Evolutionary conservation across 2,888 invertebrate genomes (phyloP), one percentile per base, ranked within the genome.

Genomic region (Oconnorella tubifera): DNA sequence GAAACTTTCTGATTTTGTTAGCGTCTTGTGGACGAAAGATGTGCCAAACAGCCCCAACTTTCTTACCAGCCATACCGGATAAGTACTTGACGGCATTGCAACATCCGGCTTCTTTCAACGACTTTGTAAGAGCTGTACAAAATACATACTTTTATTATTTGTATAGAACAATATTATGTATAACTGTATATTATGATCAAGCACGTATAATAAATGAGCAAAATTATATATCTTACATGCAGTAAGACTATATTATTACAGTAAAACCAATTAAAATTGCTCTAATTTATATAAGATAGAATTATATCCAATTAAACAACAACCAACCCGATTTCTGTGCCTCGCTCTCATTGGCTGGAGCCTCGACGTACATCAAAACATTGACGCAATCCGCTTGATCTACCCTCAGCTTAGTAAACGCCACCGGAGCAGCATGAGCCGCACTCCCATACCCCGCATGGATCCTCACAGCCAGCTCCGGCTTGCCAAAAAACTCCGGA

Each of bases 31-130:
- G 60, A 28, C 91, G 89, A 83, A 93, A 98, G 75, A 98, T 95
- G 82, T 97, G 97, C 97, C 97, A 98, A n/a, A 98, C 84, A 2
- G 97, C 97, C 3, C 94, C 97, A 0, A 96, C 92, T 55, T 91
- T 85, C 74, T 90, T 89, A 27, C 49, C 29, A 27, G 29, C 19
- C 60, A 31, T 29, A 29, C 28, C 28, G 19, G 88, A 87, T 31
- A 89, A 87, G 68, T 91, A 90, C 33, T 91, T 86, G 19, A 90
- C 89, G 56, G 91, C 85, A 19, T 33, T 29, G 31, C 53, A 53
- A 31, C 53, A 53, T 14, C 59, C 61, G 1, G 56, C 56, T 29
- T 59, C 56, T 56, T 55, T 53, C 48, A 63, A 31, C 19, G 56
- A 33, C 58, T 58, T 59, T 29, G 25, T 27, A n/a, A 31, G 28